These are phyloP conservation scores for Lasioglossum leucozonium DNA, from an alignment of 2,888 invertebrate genomes.

Conservation along the genomic window DNA sequence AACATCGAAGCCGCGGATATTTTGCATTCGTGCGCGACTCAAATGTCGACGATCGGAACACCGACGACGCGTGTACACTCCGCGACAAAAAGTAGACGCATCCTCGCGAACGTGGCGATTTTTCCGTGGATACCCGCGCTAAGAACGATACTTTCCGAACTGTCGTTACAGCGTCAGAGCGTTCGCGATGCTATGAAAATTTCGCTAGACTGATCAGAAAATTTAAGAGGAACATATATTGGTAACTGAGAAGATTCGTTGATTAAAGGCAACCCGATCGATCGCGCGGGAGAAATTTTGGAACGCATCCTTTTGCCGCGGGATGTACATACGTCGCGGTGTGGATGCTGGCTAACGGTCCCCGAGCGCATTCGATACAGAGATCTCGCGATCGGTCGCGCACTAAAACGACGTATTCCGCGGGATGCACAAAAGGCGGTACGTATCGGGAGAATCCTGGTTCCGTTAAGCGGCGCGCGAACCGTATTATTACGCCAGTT, in stretches of 20 bases:
- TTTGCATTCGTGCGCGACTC: conserved; percentile 32
- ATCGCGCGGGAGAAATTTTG: neutral
- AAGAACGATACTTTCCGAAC: too few relatives aligned
- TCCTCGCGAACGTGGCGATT: neutral
- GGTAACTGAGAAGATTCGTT: too few relatives aligned
- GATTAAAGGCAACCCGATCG: too few relatives aligned
- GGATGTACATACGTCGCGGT: neutral
- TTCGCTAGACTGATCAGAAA: too few relatives aligned
- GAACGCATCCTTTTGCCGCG: neutral
- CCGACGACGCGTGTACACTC: neutral
- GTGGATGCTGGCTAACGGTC: neutral
- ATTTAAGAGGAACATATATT: too few relatives aligned
- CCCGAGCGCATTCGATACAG: neutral
- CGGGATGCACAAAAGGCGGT: conserved; percentile 35
- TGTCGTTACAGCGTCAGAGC: too few relatives aligned
- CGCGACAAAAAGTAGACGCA: neutral
- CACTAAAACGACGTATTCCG: conserved; percentile 25
- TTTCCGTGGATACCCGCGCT: too few relatives aligned
- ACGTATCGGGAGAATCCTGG: conserved; percentile 66
- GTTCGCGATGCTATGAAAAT: too few relatives aligned
- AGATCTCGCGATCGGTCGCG: conserved; percentile 29
- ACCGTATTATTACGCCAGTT: conserved; percentile 63
- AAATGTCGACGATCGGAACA: conserved; percentile 18
- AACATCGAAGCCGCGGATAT: conserved; percentile 2
- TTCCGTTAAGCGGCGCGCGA: conserved; percentile 59